These are phyloP conservation scores for Cryptomyrus ogoouensis DNA, from an alignment of 2,113 vertebrate species.

Conservation along the genomic window DNA sequence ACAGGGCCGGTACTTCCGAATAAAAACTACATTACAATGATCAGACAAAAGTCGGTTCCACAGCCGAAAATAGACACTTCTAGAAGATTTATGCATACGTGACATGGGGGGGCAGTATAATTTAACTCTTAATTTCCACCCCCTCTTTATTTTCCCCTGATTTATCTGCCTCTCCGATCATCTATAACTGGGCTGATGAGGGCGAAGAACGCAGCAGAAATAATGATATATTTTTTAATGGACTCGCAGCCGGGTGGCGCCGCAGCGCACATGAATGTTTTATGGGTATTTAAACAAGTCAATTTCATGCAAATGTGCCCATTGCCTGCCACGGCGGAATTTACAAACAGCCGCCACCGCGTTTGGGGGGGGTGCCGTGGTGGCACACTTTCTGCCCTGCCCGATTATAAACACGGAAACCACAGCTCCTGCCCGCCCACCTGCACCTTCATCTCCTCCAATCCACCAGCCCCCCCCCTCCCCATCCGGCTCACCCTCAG, in stretches of 20 bases:
- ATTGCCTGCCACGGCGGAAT: constrained; percentile 53
- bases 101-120: neutral
- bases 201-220: constrained; percentile 24
- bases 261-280: constrained; percentile 44
- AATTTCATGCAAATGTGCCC: constrained; percentile 65
- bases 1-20: neutral
- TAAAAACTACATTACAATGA: neutral
- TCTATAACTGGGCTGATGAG: constrained; percentile 9
- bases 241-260: constrained; percentile 34
- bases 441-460: neutral
- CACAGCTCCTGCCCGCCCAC: neutral
- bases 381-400: neutral
- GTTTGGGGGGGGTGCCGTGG: neutral
- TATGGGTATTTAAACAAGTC: constrained; percentile 63
- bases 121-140: constrained; percentile 28
- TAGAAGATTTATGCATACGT: constrained; percentile 14
- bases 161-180: constrained; percentile 28
- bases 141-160: constrained; percentile 11
- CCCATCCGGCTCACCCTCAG: neutral
- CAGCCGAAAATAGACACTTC: neutral
- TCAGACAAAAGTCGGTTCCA: neutral
- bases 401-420: neutral
- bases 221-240: constrained; percentile 47
- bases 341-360: constrained; percentile 44
- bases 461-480: neutral